These are phyloP conservation scores for Atrina japonica DNA, from an alignment of 2,888 invertebrate species.

Conservation along the genomic window DNA sequence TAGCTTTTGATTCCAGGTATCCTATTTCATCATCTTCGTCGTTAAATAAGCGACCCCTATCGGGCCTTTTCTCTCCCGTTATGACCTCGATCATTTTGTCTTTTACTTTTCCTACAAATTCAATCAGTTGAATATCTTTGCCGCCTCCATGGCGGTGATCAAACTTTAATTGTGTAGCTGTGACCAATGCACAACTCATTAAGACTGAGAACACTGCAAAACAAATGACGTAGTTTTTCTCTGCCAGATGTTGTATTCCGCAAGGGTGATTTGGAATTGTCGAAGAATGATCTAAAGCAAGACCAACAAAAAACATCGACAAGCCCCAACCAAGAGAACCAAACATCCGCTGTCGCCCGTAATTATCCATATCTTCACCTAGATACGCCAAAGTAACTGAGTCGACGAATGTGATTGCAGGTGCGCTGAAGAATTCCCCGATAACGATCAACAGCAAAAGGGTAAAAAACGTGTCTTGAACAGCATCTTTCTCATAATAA, in stretches of 20 bases:
- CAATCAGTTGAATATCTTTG: slow-evolving; percentile 66
- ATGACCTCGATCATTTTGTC: slow-evolving; percentile 70
- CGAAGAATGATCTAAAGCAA: slow-evolving; percentile 93
- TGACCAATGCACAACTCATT: slow-evolving; percentile 96
- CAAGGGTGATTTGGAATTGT: slow-evolving; percentile 97
- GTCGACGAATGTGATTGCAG: slow-evolving; percentile 94
- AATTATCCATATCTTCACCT: slow-evolving; percentile 87
- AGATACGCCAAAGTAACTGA: slow-evolving; percentile 84
- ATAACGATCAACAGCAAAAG: slow-evolving; percentile 94
- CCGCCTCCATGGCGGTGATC: slow-evolving; percentile 69
- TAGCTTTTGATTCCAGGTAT: slow-evolving; percentile 44
- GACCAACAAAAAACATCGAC: slow-evolving; percentile 98
- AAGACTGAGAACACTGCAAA: slow-evolving; percentile 98
- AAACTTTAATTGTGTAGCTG: slow-evolving; percentile 92
- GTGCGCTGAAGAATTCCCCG: slow-evolving; percentile 98
- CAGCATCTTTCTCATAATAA: slow-evolving; percentile 92
- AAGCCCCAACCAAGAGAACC: slow-evolving; percentile 98
- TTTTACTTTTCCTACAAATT: slow-evolving; percentile 70
- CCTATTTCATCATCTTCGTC: slow-evolving; percentile 69
- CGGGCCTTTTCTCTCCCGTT: slow-evolving; percentile 62
- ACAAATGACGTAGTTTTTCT: slow-evolving; percentile 99
- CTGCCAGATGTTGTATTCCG: slow-evolving; percentile 89
- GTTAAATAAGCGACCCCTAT: slow-evolving; percentile 63
- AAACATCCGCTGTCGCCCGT: slow-evolving; percentile 98
- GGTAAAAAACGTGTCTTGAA: slow-evolving; percentile 97